A percentile compares a stretch with the other conserved stretches of the same genome.
Conservation (phyloP, 2,113 vertebrate genomes). For the western clawed frog (Xenopus tropicalis) region UCB_Xtro_10.0 CM004443.2:131164001-131164500, state of each 20-base stretch:
- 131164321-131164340: not conserved
- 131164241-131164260: not conserved
- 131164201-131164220: not conserved
- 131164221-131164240: constrained; percentile 4
- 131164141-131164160: too few species aligned
- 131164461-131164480: not conserved
- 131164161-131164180: too few species aligned
- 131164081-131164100: too few species aligned
- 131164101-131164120: too few species aligned
- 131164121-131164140: too few species aligned
- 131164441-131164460: not conserved
- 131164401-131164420: not conserved
- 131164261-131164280: not conserved
- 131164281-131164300: constrained; percentile 3
- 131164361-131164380: not conserved
- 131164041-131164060: too few species aligned
- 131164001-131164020: too few species aligned
- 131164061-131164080: too few species aligned
- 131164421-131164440: not conserved
- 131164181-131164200: too few species aligned
- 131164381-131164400: not conserved
- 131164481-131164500: too few species aligned
- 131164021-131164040: too few species aligned
- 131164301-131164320: constrained; percentile 2
- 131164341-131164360: not conserved